Evolutionary conservation across 2,797 vertebrate genomes (phyloP), one percentile per base, ranked within the genome.

Genomic region (Characodon lateralis): DNA sequence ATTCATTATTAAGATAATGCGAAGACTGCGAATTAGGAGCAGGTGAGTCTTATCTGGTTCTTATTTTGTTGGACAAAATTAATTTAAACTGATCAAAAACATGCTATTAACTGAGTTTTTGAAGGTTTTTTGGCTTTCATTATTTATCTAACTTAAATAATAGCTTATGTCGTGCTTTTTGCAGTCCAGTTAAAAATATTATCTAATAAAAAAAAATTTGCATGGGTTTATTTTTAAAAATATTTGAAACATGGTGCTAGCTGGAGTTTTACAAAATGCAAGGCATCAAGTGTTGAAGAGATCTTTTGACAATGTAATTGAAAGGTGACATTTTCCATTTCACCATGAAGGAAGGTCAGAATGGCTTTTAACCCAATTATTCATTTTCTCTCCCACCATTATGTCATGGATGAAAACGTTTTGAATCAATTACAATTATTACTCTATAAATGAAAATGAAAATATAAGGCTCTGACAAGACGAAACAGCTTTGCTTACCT

Each of bases 371-470:
- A 48, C 41, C 13, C n/a, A 31, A 76, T 56, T 81, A 65, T 41
- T 51, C 8, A n/a, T 71, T 41, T 6, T 31, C 35, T 28, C 6
- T 65, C 16, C 31, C 24, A 26, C 43, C 51, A 7, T 70, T 58
- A 70, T 58, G 53, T 76, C 2, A 3, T 43, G 13, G 6, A 6
- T 39, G 48, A 39, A 24, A 55, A 10, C 31, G 39, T 61, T 73
- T 74, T 71, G 56, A 68, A 53, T 31, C 55, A 18, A 61, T 50
- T 59, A 10, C 20, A 69, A 26, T 70, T 20, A 73, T 61, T 48
- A 46, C n/a, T 41, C 10, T 71, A 66, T 56, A 82, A 58, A 68
- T 31, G 16, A 48, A 46, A 70, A 16, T 68, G 31, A 46, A 24
- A 39, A 28, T 28, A 6, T 2, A 51, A 35, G 22, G 41, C 66